Conservation (phyloP, 1,140 invertebrate species). For the Lineus longissimus region DNA sequence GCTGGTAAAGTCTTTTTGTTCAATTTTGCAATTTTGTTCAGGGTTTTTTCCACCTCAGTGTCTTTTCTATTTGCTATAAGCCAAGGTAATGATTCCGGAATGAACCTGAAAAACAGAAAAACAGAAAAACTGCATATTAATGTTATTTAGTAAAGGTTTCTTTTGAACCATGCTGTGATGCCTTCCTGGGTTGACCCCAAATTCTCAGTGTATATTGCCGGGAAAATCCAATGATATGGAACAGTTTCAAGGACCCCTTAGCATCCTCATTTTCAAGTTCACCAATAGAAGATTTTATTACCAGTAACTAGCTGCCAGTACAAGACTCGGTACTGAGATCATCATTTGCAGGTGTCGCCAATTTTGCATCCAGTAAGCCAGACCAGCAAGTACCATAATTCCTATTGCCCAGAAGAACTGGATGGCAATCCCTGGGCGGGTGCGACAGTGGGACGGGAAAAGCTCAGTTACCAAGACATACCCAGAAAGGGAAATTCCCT, state of each 20-base stretch:
- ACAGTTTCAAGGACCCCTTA: too few relatives aligned
- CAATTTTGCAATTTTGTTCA: conserved; percentile 30
- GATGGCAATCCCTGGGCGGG: conserved; percentile 53
- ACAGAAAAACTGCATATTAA: not conserved
- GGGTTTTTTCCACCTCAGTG: conserved; percentile 25
- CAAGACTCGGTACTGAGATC: conserved; percentile 53
- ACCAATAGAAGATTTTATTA: too few relatives aligned
- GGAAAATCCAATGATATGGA: too few relatives aligned
- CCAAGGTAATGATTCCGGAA: conserved; percentile 47
- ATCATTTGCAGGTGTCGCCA: conserved; percentile 57
- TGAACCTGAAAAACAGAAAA: conserved; percentile 27
- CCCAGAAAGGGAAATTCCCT: conserved; percentile 41
- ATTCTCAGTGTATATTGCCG: too few relatives aligned
- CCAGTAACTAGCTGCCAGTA: conserved; percentile 53
- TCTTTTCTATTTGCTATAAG: conserved; percentile 32
- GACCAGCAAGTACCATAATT: conserved; percentile 45
- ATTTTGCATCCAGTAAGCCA: conserved; percentile 53
- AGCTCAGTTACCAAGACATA: conserved; percentile 55
- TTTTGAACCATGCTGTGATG: too few relatives aligned
- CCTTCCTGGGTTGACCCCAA: too few relatives aligned
- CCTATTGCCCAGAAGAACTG: conserved; percentile 53
- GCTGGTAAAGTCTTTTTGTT: conserved; percentile 26
- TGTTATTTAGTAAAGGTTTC: too few relatives aligned
- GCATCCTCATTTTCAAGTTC: too few relatives aligned
- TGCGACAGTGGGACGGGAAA: conserved; percentile 55